A percentile compares a stretch with the other conserved stretches of the same genome.
Conservation (phyloP, 2,797 vertebrate species). For the Enteromius viviparus region DNA sequence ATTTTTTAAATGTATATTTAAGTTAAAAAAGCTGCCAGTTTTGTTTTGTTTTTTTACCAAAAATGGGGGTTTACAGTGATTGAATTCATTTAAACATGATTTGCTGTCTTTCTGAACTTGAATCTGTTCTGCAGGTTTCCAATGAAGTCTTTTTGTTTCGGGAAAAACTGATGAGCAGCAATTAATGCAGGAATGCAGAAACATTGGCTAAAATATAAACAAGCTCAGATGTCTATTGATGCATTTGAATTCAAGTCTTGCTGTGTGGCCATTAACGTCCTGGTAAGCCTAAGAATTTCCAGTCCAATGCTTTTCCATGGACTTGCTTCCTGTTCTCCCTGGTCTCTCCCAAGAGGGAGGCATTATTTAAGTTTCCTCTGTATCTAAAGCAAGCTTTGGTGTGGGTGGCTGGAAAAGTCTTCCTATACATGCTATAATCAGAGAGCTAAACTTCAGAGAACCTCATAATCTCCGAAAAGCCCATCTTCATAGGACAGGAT, state of each 20-base stretch:
- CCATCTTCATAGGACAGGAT: slow-evolving; percentile 67
- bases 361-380: slow-evolving; percentile 31
- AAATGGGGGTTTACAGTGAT: background rate
- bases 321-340: slow-evolving; percentile 54
- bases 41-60: background rate
- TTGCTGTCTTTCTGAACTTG: background rate
- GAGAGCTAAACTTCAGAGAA: slow-evolving; percentile 61
- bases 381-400: slow-evolving; percentile 47
- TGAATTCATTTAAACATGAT: background rate
- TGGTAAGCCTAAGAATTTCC: slow-evolving; percentile 3
- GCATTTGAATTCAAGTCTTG: slow-evolving; percentile 4
- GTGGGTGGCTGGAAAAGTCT: slow-evolving; percentile 30
- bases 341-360: slow-evolving; percentile 44
- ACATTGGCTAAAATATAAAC: background rate
- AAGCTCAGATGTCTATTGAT: background rate
- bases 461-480: slow-evolving; percentile 63
- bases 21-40: background rate
- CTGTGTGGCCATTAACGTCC: background rate
- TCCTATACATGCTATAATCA: slow-evolving; percentile 38
- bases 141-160: background rate
- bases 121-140: background rate
- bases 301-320: background rate
- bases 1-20: no score
- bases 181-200: background rate
- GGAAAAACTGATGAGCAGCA: background rate